These are phyloP conservation scores for Isaurus tuberculatus DNA, from an alignment of 92 coral and sea anemone genomes.

Conservation along the genomic window DNA sequence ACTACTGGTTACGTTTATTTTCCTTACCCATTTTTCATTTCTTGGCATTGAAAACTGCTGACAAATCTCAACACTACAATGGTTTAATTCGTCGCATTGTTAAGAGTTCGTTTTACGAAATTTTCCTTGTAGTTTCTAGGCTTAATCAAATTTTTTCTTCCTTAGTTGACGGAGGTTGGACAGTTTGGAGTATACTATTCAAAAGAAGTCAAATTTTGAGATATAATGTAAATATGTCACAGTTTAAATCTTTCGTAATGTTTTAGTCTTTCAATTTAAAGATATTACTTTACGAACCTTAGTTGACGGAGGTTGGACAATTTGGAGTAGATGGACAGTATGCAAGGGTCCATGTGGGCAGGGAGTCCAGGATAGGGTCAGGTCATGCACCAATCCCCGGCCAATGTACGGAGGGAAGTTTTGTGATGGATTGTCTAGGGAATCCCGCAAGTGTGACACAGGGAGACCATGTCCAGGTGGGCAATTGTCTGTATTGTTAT, in stretches of 20 bases:
- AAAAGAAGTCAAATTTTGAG: neutral
- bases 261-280: neutral
- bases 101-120: too few relatives aligned
- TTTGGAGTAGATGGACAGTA: neutral
- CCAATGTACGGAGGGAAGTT: neutral
- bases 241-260: neutral
- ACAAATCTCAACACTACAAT: too few relatives aligned
- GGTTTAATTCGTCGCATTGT: too few relatives aligned
- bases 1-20: too few relatives aligned
- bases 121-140: too few relatives aligned
- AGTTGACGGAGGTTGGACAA: constrained; percentile 14
- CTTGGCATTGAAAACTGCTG: too few relatives aligned
- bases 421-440: neutral
- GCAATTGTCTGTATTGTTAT: neutral
- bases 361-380: neutral
- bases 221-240: neutral
- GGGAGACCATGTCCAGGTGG: neutral
- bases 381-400: neutral
- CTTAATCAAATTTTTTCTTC: neutral
- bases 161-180: constrained; percentile 7
- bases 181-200: neutral
- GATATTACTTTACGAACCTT: neutral
- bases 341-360: constrained; percentile 1
- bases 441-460: neutral
- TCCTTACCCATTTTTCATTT: too few relatives aligned